Conservation (phyloP, 2,888 invertebrate genomes). For the Hydraecia micacea region DNA sequence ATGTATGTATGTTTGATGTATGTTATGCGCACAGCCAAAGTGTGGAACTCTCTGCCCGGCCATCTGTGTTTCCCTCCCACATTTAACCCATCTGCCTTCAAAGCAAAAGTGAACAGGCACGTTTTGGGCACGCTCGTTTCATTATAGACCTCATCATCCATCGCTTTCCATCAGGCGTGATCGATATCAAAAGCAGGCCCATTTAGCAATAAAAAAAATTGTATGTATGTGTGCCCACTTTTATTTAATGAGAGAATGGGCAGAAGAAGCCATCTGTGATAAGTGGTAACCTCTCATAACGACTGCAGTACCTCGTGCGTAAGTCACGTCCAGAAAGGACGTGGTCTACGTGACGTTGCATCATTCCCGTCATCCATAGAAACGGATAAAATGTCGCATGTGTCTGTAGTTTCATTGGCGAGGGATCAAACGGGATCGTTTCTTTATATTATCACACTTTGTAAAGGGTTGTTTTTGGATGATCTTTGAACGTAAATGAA, state of each 20-base stretch:
- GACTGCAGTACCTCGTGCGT: not conserved
- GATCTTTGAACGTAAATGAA: not conserved
- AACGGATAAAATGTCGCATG: not conserved
- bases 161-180: no score
- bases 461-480: not conserved
- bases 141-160: no score
- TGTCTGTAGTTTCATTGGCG: not conserved
- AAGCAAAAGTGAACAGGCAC: no score
- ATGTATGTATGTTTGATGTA: no score
- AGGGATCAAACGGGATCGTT: not conserved
- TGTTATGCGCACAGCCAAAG: no score
- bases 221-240: not conserved
- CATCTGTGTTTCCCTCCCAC: no score
- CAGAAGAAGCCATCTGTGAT: not conserved
- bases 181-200: no score
- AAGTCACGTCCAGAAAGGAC: conserved; percentile 15
- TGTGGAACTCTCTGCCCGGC: no score
- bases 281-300: conserved; percentile 7
- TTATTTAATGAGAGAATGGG: not conserved
- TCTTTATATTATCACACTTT: not conserved
- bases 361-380: not conserved
- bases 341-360: conserved; percentile 18
- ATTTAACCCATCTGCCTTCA: no score
- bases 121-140: no score
- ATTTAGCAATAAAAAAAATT: no score